Conservation (phyloP, 1,140 invertebrate genomes). For the Heterodera schachtii region DNA sequence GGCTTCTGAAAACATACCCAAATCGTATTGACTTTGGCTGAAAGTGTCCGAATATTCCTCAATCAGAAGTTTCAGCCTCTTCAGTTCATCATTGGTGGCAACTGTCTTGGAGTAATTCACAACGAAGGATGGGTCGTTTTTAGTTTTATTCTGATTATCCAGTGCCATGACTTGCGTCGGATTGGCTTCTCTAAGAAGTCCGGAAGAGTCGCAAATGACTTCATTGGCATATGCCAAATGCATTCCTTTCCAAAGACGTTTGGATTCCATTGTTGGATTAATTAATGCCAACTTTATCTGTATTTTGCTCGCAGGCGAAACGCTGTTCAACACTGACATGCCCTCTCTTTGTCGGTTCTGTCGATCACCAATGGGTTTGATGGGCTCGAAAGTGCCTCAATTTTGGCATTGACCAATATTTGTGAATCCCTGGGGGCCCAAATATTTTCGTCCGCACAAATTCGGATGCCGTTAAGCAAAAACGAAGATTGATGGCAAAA, state of each 20-base stretch:
- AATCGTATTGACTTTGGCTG: background rate
- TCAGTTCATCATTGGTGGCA: background rate
- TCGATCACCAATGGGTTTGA: too few species aligned
- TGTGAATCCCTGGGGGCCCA: background rate
- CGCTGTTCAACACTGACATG: too few species aligned
- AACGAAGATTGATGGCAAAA: background rate
- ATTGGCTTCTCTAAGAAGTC: too few species aligned
- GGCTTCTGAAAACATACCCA: background rate
- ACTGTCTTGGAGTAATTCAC: background rate
- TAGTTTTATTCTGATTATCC: too few species aligned
- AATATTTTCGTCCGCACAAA: background rate
- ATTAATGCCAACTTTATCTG: too few species aligned
- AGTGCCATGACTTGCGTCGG: too few species aligned
- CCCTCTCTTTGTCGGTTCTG: too few species aligned
- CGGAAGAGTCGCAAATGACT: too few species aligned
- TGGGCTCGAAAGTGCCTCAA: background rate
- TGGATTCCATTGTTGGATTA: too few species aligned
- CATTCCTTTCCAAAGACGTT: too few species aligned
- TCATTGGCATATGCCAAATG: too few species aligned
- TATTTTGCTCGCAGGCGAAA: too few species aligned
- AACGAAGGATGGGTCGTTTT: background rate
- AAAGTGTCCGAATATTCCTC: conserved; percentile 23
- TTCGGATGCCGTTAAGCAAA: background rate
- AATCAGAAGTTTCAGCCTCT: background rate
- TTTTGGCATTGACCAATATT: background rate